phyloP scores from a whole-genome alignment of 2,797 vertebrate genomes.

The Thripadectes ignobilis region DNA sequence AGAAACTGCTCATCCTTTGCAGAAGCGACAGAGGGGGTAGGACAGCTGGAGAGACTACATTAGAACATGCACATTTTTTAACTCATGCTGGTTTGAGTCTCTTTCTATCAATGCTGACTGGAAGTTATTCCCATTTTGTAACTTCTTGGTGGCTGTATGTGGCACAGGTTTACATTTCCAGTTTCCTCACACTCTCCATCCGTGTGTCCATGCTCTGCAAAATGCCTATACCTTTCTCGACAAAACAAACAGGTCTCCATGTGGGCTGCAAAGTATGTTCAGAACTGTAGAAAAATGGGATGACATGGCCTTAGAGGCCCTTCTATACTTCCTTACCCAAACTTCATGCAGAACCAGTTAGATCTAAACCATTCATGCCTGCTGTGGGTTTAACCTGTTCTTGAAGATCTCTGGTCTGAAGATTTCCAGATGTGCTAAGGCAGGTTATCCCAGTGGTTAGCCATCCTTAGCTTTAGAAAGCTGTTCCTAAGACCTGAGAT shows the following conservation, averaged over 20 bases:
- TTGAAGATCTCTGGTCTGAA: background rate
- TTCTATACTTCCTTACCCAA: background rate
- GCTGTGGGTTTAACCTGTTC: background rate
- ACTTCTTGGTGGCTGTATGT: background rate
- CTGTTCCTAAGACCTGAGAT: background rate
- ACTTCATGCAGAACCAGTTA: background rate
- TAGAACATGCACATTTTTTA: constrained; percentile 1
- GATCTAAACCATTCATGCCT: background rate
- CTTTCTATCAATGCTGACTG: background rate
- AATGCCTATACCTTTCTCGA: background rate
- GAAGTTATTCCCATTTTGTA: background rate
- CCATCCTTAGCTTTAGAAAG: background rate
- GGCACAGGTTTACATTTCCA: background rate
- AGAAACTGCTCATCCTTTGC: background rate
- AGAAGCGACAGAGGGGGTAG: background rate
- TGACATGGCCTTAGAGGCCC: background rate
- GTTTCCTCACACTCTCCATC: background rate
- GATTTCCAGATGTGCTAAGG: background rate
- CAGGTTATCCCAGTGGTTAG: background rate
- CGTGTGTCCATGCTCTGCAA: background rate
- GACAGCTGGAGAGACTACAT: background rate
- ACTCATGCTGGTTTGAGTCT: background rate
- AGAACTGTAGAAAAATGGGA: background rate
- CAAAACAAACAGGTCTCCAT: background rate
- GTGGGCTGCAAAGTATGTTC: background rate